Evolutionary conservation across 35 echinoderm and acorn worm species (phyloP).

Genomic region (Stichopus chloronotus): DNA sequence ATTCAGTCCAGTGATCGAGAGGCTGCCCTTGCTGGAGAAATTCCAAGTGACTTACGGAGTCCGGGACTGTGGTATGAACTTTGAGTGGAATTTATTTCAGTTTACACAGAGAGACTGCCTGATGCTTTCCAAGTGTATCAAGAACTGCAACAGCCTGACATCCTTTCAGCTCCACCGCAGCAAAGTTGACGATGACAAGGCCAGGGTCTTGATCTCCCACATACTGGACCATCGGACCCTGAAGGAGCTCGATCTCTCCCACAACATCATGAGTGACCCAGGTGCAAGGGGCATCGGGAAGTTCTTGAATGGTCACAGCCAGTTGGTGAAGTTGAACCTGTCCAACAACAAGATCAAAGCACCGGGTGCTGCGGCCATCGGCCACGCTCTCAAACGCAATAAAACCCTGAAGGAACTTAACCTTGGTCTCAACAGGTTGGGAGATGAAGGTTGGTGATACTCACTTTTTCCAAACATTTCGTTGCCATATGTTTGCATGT

Average conservation of each 20-base stretch:
- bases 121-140: slow-evolving; percentile 88
- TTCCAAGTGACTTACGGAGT: slow-evolving; percentile 94
- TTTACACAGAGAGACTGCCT: slow-evolving; percentile 94
- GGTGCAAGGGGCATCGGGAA: slow-evolving; percentile 94
- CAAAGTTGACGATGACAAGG: slow-evolving; percentile 97
- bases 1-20: slow-evolving; percentile 83
- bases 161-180: slow-evolving; percentile 93
- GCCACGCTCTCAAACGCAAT: slow-evolving; percentile 89
- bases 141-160: slow-evolving; percentile 78
- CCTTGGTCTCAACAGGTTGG: slow-evolving; percentile 94
- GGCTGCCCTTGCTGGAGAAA: slow-evolving; percentile 81
- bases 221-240: slow-evolving; percentile 89
- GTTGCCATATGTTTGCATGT: neutral
- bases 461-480: neutral
- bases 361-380: slow-evolving; percentile 86
- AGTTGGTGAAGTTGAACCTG: slow-evolving; percentile 80
- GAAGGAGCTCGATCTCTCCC: slow-evolving; percentile 86
- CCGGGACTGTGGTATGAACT: slow-evolving; percentile 97
- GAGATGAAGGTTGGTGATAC: slow-evolving; percentile 87
- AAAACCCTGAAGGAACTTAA: slow-evolving; percentile 83
- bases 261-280: slow-evolving; percentile 89
- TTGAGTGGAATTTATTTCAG: slow-evolving; percentile 98
- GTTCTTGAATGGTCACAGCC: slow-evolving; percentile 90
- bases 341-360: slow-evolving; percentile 91
- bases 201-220: slow-evolving; percentile 85